Base-by-base conservation (phyloP, 1,140 invertebrate species). In the Aphaenogaster rudis region DNA sequence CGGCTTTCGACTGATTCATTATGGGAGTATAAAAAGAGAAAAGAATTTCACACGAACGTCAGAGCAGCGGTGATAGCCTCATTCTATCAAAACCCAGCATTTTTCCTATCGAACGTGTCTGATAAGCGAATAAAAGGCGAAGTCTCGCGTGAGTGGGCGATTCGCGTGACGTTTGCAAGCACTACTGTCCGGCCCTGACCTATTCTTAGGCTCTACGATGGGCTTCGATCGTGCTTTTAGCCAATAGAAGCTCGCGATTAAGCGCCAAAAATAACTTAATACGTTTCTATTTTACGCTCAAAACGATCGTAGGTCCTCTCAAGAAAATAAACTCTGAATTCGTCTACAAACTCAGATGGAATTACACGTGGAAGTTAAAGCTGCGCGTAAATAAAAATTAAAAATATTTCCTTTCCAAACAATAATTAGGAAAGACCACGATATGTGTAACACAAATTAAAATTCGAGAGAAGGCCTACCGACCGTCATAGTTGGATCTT, bases 161-260 rank as follows among this genome's bases (percentile, higher is more conserved):
- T 61, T 89, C 59, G 88, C 88, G 86, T 89, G 86, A 85, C 86
- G 86, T 88, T 78, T 33, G 28, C 28, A 52, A 78, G 39, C 36
- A 72, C 50, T 59, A 72, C 61, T 79, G 76, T 57, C 54, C 89
- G 85, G 71, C 88, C 89, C 86, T 89, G 86, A 89, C 88, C 86
- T 74, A 86, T 78, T 67, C 79, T 80, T 87, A 72, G 57, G 71
- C n/a, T 54, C 42, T 52, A 80, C 77, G 2, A 45, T 54, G 42
- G 39, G 15, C 71, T 63, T 78, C 45, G 66, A 87, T 87, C 67
- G 86, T 45, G 48, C 48, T 86, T 81, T 59, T 42, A 61, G 13
- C 54, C 42, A 66, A 86, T 77, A 33, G 59, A 76, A 76, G 13
- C 17, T 66, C 69, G 3, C 48, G 7, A 42, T 69, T 63, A 86